phyloP scores from a whole-genome alignment of 2,113 vertebrate species.

The Ictalurus furcatus region DNA sequence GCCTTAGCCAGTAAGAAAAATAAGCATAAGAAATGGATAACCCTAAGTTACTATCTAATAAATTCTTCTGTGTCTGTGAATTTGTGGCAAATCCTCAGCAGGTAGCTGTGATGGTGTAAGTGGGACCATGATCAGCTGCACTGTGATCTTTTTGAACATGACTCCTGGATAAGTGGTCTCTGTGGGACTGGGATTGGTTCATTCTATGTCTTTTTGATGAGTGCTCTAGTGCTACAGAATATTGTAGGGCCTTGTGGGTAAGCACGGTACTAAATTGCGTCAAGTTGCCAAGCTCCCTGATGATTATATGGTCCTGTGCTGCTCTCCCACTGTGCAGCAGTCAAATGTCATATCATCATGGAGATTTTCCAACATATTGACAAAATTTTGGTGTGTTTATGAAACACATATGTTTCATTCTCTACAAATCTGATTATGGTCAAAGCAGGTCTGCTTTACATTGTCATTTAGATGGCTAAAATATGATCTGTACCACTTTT shows the following conservation, averaged over 20 bases:
- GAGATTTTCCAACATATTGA: slow-evolving; percentile 40
- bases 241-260: slow-evolving; percentile 5
- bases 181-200: slow-evolving; percentile 48
- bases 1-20: not conserved
- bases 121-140: not conserved
- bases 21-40: not conserved
- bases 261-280: slow-evolving; percentile 35
- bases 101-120: not conserved
- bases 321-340: slow-evolving; percentile 26
- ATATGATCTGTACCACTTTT: no score
- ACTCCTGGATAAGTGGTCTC: slow-evolving; percentile 50
- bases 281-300: slow-evolving; percentile 62
- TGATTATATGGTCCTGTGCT: slow-evolving; percentile 55
- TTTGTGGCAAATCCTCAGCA: not conserved
- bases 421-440: no score
- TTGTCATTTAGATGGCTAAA: no score
- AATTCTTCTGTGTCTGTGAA: not conserved
- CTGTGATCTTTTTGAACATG: slow-evolving; percentile 20
- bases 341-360: slow-evolving; percentile 55
- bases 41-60: slow-evolving; percentile 1
- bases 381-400: not conserved
- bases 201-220: slow-evolving; percentile 25
- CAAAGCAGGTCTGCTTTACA: no score
- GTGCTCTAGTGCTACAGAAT: not conserved
- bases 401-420: not conserved